Base-by-base conservation (phyloP, 2,888 invertebrate genomes). In the Ophion ellenae region DNA sequence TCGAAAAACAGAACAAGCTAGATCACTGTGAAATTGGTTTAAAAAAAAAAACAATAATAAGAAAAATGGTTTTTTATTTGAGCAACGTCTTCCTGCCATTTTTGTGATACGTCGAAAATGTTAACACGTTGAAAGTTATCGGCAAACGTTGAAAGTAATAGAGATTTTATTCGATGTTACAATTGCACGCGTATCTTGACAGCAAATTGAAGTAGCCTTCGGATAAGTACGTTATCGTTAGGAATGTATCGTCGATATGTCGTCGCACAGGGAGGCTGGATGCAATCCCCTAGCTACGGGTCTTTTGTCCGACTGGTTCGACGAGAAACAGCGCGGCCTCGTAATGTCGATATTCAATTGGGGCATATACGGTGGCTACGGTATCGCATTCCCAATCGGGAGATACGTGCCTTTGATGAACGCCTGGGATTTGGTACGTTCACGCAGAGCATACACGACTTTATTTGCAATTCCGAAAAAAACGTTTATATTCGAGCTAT, bases 321-420 rank as follows among this genome's bases (percentile, higher is more conserved):
- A 97, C 0, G 97, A 97, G 92, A 95, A 96, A 86, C 97, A 98
- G 91, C 95, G 98, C 81, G 98, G 98, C 1, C 94, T 98, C 64
- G 98, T 98, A 17, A 96, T 98, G 95, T 98, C 98, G 0, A 96
- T 99, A 86, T 98, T 98, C 95, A 98, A 98, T 94, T 98, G 98
- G 98, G 98, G 99, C 14, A 98, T 98, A 89, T 99, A 98, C 92
- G 98, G 98, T 53, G 98, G 98, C 2, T 98, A 98, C 90, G 98
- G 98, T 69, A 96, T 98, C 87, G 98, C 98, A 0, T 98, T 98
- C 93, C 98, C 98, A 0, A 97, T 98, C 6, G 98, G 98, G 0
- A 96, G 98, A 89, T 98, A 98, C 90, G 95, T 98, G 17, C 97
- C 98, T 0, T 95, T 95, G 45, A 88, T 97, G 64, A 96, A 98